Evolutionary conservation across 2,113 vertebrate species (phyloP), one percentile per base, ranked within the genome.

Genomic region (Tenrec ecaudatus): DNA sequence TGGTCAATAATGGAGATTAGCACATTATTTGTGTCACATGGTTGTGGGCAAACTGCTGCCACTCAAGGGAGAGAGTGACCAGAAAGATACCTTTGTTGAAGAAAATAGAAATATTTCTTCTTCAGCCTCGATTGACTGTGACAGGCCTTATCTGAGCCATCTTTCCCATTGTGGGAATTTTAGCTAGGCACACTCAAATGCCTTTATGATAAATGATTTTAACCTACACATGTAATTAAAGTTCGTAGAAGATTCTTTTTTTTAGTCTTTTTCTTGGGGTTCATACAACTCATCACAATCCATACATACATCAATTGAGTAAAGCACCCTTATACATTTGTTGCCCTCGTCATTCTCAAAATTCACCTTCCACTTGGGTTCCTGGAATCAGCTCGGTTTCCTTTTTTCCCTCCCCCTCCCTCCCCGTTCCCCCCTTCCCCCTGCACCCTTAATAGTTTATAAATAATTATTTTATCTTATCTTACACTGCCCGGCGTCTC

Each of bases 181-280:
- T n/a, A 87, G n/a, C 62, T 79, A n/a, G 38, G 88, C 40, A 91
- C 38, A 69, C 47, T 62, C 16, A 92, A 92, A 93, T 31, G 10
- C 10, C 93, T 90, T 91, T 75, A 69, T 89, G 38, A 94, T 15
- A 68, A 91, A 57, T 40, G 27, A 85, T 73, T 92, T 31, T 86
- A 76, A 81, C 58, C 75, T 86, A 87, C 14, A 69, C 33, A 33
- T 1, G 19, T 84, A 53, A 53, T 71, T 31, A 85, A 87, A 22
- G 31, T 82, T 43, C 75, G 88, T 84, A 40, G 22, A 64, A 94
- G 79, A 36, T 33, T 83, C 69, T 87, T 47, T 43, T n/a, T n/a
- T n/a, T n/a, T n/a, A n/a, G n/a, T n/a, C n/a, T n/a, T n/a, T n/a
- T n/a, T n/a, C n/a, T n/a, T n/a, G n/a, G n/a, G n/a, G n/a, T n/a